Percentiles rank a stretch among this genome's conserved stretches.
phyloP scores from a whole-genome alignment of 2,113 vertebrate species.

The Oenanthe melanoleuca region DNA sequence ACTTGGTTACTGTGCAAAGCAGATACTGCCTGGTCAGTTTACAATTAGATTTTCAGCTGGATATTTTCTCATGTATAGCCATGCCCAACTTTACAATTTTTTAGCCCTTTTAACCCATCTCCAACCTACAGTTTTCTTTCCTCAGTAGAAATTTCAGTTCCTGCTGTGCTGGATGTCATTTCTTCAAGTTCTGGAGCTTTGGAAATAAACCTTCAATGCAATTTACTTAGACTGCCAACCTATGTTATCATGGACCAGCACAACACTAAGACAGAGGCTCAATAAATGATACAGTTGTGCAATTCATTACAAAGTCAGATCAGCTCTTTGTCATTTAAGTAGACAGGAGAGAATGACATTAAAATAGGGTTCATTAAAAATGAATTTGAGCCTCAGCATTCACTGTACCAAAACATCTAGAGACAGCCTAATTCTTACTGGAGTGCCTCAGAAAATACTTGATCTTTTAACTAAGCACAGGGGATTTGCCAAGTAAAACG shows the following conservation, averaged over 20 bases:
- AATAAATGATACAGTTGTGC: constrained; percentile 49
- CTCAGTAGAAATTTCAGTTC: neutral
- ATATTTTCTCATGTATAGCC: neutral
- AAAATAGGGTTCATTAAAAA: constrained; percentile 77
- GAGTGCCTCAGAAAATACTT: constrained; percentile 67
- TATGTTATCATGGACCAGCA: neutral
- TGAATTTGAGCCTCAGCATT: constrained; percentile 72
- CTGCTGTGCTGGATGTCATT: constrained; percentile 13
- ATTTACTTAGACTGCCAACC: constrained; percentile 27
- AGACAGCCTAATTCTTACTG: constrained; percentile 68
- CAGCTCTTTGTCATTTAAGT: constrained; percentile 73
- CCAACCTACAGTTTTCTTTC: constrained; percentile 1
- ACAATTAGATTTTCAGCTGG: neutral
- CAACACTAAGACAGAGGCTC: constrained; percentile 32
- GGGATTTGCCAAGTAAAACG: constrained; percentile 63
- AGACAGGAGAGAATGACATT: constrained; percentile 74
- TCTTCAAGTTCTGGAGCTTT: constrained; percentile 14
- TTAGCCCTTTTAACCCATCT: neutral
- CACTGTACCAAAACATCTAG: constrained; percentile 73
- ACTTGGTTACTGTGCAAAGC: neutral
- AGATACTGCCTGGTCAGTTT: neutral
- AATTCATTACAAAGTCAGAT: constrained; percentile 77
- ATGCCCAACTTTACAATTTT: neutral
- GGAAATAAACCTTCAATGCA: constrained; percentile 21
- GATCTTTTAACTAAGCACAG: constrained; percentile 73